These are phyloP conservation scores for Sinocyclocheilus anshuiensis DNA, from an alignment of 2,113 vertebrate species.

Conservation along the genomic window DNA sequence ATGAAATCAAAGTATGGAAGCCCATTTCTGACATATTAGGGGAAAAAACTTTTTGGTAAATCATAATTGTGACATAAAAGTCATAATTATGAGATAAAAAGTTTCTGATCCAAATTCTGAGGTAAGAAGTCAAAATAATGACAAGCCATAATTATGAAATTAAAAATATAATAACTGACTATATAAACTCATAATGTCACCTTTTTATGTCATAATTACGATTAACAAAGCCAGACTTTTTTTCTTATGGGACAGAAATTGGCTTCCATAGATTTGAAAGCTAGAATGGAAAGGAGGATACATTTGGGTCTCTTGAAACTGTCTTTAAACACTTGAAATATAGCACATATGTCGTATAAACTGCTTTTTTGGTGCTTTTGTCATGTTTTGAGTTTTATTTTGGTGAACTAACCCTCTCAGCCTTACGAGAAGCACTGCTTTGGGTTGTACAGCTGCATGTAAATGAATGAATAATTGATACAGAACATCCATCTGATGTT, in stretches of 20 bases:
- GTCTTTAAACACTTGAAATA: not conserved
- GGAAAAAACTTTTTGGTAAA: not conserved
- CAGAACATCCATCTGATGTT: constrained; percentile 32
- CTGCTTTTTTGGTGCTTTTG: not conserved
- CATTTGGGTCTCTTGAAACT: not conserved
- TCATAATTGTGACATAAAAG: not conserved
- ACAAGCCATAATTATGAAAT: too few relatives aligned
- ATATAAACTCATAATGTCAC: too few relatives aligned
- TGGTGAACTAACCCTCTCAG: not conserved
- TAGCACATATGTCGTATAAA: not conserved
- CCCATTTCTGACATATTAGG: not conserved
- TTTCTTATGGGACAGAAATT: too few relatives aligned
- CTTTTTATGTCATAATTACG: too few relatives aligned
- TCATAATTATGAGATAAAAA: too few relatives aligned
- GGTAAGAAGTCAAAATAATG: too few relatives aligned
- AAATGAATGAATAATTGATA: constrained; percentile 22
- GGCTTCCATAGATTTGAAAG: too few relatives aligned
- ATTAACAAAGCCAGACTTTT: too few relatives aligned
- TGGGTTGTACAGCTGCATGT: constrained; percentile 2
- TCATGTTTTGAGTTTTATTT: too few relatives aligned
- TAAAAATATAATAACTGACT: not conserved
- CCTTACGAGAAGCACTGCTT: not conserved
- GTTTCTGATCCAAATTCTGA: too few relatives aligned
- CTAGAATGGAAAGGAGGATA: not conserved
- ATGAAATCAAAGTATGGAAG: not conserved